Evolutionary conservation across 2,888 invertebrate species (phyloP).

Genomic region (Drosophila anomalipes): DNA sequence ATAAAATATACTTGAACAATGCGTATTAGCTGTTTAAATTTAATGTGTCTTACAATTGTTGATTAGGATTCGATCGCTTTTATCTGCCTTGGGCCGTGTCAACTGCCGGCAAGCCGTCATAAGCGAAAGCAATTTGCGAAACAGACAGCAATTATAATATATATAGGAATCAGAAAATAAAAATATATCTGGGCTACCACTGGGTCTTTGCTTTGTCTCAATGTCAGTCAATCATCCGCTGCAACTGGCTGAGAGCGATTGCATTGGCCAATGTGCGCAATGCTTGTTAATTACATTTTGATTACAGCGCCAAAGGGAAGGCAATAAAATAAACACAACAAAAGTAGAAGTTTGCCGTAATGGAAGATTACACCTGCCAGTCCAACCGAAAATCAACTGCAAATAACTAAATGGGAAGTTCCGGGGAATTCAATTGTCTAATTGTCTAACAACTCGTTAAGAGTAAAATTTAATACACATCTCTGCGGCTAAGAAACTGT

Average conservation of each 20-base stretch:
- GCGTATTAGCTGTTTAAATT: slow-evolving; percentile 17
- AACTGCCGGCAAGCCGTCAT: slow-evolving; percentile 39
- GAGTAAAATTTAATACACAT: slow-evolving; percentile 56
- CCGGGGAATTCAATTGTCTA: slow-evolving; percentile 59
- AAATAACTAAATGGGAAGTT: slow-evolving; percentile 6
- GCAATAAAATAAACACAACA: slow-evolving; percentile 4
- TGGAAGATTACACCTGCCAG: slow-evolving; percentile 48
- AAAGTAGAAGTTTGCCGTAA: slow-evolving; percentile 26
- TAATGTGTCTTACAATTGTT: slow-evolving; percentile 50
- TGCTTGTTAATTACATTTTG: slow-evolving; percentile 75
- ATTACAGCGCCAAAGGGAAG: slow-evolving; percentile 63
- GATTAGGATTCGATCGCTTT: slow-evolving; percentile 37
- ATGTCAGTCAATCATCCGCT: slow-evolving; percentile 50
- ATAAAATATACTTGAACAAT: slow-evolving; percentile 3
- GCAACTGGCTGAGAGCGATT: slow-evolving; percentile 43
- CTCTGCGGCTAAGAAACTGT: slow-evolving; percentile 22
- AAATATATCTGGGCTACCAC: slow-evolving; percentile 13
- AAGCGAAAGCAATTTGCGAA: slow-evolving; percentile 50
- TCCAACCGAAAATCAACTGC: slow-evolving; percentile 10
- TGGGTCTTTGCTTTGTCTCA: slow-evolving; percentile 6
- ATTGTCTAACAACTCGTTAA: slow-evolving; percentile 44
- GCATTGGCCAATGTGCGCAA: slow-evolving; percentile 45
- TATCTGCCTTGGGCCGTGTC: slow-evolving; percentile 9
- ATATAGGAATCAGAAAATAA: slow-evolving; percentile 12
- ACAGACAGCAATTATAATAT: slow-evolving; percentile 28